phyloP scores from a whole-genome alignment of 2,888 invertebrate genomes.

The Trachelus stipa region DNA sequence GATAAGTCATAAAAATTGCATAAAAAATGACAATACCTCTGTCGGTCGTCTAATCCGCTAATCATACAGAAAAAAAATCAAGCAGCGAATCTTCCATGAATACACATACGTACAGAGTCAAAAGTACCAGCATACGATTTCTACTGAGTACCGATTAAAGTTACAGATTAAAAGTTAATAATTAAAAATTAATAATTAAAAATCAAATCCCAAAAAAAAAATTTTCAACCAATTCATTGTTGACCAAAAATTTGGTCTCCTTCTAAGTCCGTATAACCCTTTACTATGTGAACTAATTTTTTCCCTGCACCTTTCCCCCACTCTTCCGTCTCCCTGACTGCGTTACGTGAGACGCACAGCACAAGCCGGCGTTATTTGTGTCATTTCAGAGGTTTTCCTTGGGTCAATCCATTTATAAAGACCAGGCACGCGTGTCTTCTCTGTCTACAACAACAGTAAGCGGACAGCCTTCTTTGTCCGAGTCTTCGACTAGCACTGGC shows the following conservation, averaged over 20 bases:
- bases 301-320: no score
- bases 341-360: constrained; percentile 50
- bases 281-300: no score
- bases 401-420: constrained; percentile 64
- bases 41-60: neutral
- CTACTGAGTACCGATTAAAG: no score
- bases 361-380: constrained; percentile 55
- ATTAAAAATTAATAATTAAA: neutral
- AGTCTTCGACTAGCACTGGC: neutral
- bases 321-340: neutral
- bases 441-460: neutral
- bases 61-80: neutral
- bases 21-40: neutral
- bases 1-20: neutral
- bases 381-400: constrained; percentile 64
- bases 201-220: neutral
- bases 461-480: neutral
- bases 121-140: neutral
- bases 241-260: neutral
- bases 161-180: neutral
- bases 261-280: neutral
- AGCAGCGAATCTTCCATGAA: neutral
- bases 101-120: neutral
- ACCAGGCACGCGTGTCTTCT: constrained; percentile 42
- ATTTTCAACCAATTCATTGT: neutral